Percentiles rank a stretch among this genome's conserved stretches.
phyloP scores from a whole-genome alignment of 2,797 vertebrate species.

The Molossus alvarezi region DNA sequence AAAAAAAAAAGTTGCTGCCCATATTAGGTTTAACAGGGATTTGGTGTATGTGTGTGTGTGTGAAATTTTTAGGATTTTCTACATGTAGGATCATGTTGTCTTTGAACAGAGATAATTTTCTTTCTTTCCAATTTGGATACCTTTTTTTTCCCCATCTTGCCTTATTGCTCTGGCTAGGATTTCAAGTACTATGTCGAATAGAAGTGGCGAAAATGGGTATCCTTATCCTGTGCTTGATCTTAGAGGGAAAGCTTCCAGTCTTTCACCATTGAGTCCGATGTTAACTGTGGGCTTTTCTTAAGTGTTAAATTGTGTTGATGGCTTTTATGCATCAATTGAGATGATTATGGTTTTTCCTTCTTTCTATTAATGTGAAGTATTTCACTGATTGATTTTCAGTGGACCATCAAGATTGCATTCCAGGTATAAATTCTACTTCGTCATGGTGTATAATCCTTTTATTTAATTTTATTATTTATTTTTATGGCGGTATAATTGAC shows the following conservation, averaged over 20 bases:
- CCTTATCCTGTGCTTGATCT: not conserved
- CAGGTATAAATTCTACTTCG: not conserved
- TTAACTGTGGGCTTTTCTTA: not conserved
- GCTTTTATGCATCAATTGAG: too few relatives aligned
- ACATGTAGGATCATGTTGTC: too few relatives aligned
- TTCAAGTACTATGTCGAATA: not conserved
- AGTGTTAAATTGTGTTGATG: not conserved
- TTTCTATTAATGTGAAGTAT: too few relatives aligned
- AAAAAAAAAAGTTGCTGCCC: too few relatives aligned
- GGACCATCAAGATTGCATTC: not conserved
- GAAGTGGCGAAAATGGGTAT: not conserved
- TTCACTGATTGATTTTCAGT: not conserved
- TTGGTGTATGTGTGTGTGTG: not conserved
- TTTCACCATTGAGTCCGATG: too few relatives aligned
- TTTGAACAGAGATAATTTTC: not conserved
- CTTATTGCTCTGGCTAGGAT: not conserved
- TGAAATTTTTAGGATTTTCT: not conserved
- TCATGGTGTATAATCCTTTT: not conserved
- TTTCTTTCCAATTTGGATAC: not conserved
- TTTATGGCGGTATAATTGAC: not conserved
- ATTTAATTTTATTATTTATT: not conserved
- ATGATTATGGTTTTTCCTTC: too few relatives aligned
- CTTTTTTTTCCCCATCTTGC: not conserved
- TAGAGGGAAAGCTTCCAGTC: too few relatives aligned
- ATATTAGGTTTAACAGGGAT: not conserved